Evolutionary conservation across 2,113 vertebrate genomes (phyloP), one percentile per base, ranked within the genome.

Genomic region (Electrona antarctica): DNA sequence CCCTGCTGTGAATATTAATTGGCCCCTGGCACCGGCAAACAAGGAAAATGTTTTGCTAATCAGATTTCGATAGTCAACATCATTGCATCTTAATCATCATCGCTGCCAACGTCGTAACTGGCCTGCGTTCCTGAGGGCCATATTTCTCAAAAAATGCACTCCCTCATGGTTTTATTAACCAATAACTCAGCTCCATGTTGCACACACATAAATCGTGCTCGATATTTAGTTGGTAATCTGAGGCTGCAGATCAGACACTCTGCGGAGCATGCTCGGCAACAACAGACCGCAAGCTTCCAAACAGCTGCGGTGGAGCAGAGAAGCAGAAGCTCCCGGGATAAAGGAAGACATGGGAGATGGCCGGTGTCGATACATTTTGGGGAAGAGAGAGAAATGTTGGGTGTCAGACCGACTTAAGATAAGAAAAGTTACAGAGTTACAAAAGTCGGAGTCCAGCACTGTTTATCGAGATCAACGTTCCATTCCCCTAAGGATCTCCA

Each of bases 1-100:
- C 77, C 67, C 80, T 50, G 4, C 74, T 78, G 77, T 84, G 82
- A 87, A 88, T 88, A 88, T 80, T 85, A 88, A 90, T 87, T 84
- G 84, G 76, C 68, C 74, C 47, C 64, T 58, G 74, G 84, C 87
- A 67, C 69, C 54, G 15, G 67, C 69, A 63, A 80, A 83, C 74
- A 74, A 85, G 15, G 11, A 55, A 72, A 74, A 77, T 58, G 14
- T 59, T 85, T 85, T 86, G 80, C 74, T 78, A 82, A 89, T 88
- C 83, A 71, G 63, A 87, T 88, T 85, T 67, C 71, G 80, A 83
- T 56, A 74, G 75, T 73, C 83, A 79, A 73, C 83, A 76, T 76
- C 60, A 14, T 64, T 63, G 67, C 52, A 47, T 79, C 66, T 76
- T 76, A 49, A 63, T 76, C 60, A 63, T 83, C 67, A 73, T 77